phyloP scores from a whole-genome alignment of 2,888 invertebrate species.

The Buathra laborator region DNA sequence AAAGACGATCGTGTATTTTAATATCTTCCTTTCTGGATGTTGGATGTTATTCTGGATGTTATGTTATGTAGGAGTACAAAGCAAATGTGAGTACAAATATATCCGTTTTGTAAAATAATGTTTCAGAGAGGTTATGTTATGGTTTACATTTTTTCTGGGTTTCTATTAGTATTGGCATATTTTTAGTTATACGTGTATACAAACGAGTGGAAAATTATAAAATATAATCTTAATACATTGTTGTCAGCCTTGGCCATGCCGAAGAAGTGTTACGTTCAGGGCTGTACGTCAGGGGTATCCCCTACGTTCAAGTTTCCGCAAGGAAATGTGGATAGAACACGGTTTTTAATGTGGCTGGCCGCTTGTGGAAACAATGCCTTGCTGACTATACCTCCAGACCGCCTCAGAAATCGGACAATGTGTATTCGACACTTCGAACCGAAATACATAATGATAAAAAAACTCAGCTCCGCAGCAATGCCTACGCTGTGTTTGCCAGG shows the following conservation, averaged over 20 bases:
- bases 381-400: not conserved
- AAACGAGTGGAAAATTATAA: too few relatives aligned
- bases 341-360: slow-evolving; percentile 16
- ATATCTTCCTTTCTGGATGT: not conserved
- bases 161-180: not conserved
- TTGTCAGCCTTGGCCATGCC: not conserved
- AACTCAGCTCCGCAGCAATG: slow-evolving; percentile 14
- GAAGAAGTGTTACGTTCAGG: slow-evolving; percentile 27
- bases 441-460: slow-evolving; percentile 8
- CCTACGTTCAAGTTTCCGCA: slow-evolving; percentile 1
- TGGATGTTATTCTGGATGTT: too few relatives aligned
- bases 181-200: not conserved
- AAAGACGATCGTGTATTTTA: not conserved
- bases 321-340: not conserved
- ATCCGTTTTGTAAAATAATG: not conserved
- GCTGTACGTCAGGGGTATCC: not conserved
- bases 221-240: too few relatives aligned
- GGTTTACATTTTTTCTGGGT: not conserved
- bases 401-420: slow-evolving; percentile 1
- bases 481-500: slow-evolving; percentile 13
- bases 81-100: not conserved
- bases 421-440: slow-evolving; percentile 17
- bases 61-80: not conserved
- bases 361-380: not conserved
- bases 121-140: not conserved